Evolutionary conservation across 2,797 vertebrate species (phyloP), one percentile per base, ranked within the genome.

Genomic region (Danio tinwini): DNA sequence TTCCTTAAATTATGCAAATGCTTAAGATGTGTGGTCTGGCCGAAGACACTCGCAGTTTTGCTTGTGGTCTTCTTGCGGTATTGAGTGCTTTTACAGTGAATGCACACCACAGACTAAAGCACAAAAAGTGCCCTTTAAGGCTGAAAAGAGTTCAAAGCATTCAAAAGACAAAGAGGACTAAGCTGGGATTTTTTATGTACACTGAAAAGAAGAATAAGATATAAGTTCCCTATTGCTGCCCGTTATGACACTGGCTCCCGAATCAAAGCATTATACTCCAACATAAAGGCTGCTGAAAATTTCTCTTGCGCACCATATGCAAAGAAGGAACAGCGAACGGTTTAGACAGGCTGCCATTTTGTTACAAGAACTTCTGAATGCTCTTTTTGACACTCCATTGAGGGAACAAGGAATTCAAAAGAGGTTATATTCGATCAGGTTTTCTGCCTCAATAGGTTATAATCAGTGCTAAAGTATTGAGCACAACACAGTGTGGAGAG

Each of bases 201-300:
- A 97, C 96, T 99, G 96, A 98, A 99, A 97, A 96, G 97, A 96
- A 96, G 96, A 97, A 97, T 97, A 95, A 96, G 96, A 98, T 98
- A 97, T 98, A 97, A 97, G 93, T 98, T 98, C 93, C 75, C 94
- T 94, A 96, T 95, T 95, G 95, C 95, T 93, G 94, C 91, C 94
- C 92, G 95, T 97, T 97, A 96, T 96, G 94, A 96, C 94, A 92
- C 91, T 95, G 94, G 94, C 94, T 90, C 90, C 93, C 94, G 92
- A 96, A 97, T 97, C 96, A 97, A 96, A 96, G 96, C 94, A 93
- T 95, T 95, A 94, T 94, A 93, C 93, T 92, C 87, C 85, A 89
- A 91, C 91, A 91, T 93, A 97, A 93, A 96, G 93, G 93, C 90
- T 75, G 87, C 81, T 93, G 91, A 91, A 94, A 92, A 91, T 93